Base-by-base conservation (phyloP, 2,888 invertebrate genomes). In the Hanleya hanleyi region DNA sequence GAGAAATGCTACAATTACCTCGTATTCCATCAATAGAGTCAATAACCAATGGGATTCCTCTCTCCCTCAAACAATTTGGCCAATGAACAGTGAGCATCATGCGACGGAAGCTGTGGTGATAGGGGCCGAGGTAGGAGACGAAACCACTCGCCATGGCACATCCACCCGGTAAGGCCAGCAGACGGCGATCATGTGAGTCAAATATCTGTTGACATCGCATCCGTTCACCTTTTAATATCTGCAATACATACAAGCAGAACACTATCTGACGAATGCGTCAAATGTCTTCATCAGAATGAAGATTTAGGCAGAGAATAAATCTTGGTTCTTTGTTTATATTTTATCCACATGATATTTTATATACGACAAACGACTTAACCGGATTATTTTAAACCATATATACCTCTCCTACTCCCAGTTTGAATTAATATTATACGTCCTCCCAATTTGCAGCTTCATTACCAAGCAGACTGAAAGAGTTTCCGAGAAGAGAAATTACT, bases 21-120 rank as follows among this genome's bases (percentile, higher is more conserved):
- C 83, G 86, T 7, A 86, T 75, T 9, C 85, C 84, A 80, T 89
- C 86, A 50, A 89, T 84, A 57, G 87, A 85, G 72, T 90, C 90
- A 62, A 90, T 85, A 37, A 88, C 87, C 15, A 90, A 81, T 1
- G 88, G 89, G 18, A 90, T 82, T 36, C 90, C 90, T 47, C 89
- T 78, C 70, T 90, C 90, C 64, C 87, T 73, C 57, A 90, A 81
- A 79, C 90, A 90, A 77, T 85, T 87, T 33, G 90, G 89, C 90
- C 90, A 90, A 68, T 88, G 85, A 0, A 87, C 83, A 3, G 89
- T 89, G 61, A 90, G 78, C 88, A 90, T 89, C 64, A 83, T 75
- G 0, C 88, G 83, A 18, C 90, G 79, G 83, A 90, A 89, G 81
- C 82, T 86, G 76, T 90, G 88, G 74, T 88, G 87, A 78, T 89